phyloP scores from a whole-genome alignment of 64 coral and sea anemone species.

The Astreopora myriophthalma region DNA sequence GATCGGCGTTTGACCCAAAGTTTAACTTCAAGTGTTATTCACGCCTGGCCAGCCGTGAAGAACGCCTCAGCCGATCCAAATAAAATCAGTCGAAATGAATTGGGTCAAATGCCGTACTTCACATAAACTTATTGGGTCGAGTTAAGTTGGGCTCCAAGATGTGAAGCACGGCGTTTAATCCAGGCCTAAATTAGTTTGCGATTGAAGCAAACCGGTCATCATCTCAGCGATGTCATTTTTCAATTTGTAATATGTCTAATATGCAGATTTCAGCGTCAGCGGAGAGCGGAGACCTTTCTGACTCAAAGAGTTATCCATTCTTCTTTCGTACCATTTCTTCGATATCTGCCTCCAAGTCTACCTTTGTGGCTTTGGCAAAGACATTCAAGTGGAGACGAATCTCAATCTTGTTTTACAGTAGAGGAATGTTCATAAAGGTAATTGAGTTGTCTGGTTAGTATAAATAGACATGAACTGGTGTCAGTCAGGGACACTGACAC shows the following conservation, averaged over 20 bases:
- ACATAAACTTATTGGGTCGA: no score
- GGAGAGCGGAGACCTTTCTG: conserved; percentile 54
- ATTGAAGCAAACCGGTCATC: neutral
- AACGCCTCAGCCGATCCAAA: no score
- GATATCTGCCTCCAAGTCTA: conserved; percentile 28
- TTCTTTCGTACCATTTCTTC: conserved; percentile 81
- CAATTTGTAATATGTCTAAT: neutral
- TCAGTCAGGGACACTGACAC: no score
- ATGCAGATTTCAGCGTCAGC: conserved; percentile 83
- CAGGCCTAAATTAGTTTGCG: no score
- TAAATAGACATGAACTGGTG: no score
- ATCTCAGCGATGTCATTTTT: neutral
- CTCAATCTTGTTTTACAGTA: conserved; percentile 72
- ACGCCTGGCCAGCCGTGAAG: no score
- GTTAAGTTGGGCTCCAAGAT: no score
- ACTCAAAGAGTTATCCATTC: conserved; percentile 47
- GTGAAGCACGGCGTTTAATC: no score
- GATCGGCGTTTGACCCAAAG: no score
- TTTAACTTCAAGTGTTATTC: no score
- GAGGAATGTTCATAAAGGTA: conserved; percentile 75
- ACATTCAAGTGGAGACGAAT: conserved; percentile 69
- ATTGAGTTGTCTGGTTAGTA: neutral
- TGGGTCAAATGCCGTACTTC: no score
- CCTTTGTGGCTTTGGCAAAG: conserved; percentile 75
- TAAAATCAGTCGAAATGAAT: no score